phyloP scores from a whole-genome alignment of 2,113 vertebrate species.

The Charina bottae region DNA sequence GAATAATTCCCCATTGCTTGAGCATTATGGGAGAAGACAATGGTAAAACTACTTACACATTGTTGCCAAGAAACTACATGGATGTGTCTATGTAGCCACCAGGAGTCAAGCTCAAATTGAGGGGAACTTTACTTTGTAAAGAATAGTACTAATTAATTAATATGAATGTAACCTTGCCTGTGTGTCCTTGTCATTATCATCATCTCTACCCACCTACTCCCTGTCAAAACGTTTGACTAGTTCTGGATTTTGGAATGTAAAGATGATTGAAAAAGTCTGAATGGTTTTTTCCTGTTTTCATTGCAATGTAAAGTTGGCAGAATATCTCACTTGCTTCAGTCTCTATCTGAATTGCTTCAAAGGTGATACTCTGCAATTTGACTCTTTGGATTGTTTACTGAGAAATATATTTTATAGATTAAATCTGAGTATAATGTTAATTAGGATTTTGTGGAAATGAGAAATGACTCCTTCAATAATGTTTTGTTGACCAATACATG shows the following conservation, averaged over 20 bases:
- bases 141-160: slow-evolving; percentile 18
- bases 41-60: neutral
- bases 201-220: neutral
- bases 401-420: neutral
- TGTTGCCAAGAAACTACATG: neutral
- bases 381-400: fast-evolving
- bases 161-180: neutral
- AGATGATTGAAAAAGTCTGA: slow-evolving; percentile 10
- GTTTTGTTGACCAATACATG: slow-evolving; percentile 25
- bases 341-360: neutral
- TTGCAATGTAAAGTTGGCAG: fast-evolving
- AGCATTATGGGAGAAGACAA: neutral
- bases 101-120: neutral
- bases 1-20: neutral
- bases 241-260: neutral
- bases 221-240: slow-evolving; percentile 5
- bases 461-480: neutral
- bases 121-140: neutral
- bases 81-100: neutral
- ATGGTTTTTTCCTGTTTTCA: neutral
- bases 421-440: slow-evolving; percentile 10
- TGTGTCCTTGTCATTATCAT: slow-evolving; percentile 12
- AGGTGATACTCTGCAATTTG: fast-evolving
- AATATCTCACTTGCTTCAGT: neutral
- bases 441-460: neutral